A percentile compares a stretch with the other conserved stretches of the same genome.
These are phyloP conservation scores for Phyllotreta cruciferae DNA, from an alignment of 2,888 invertebrate species.

Conservation along the genomic window DNA sequence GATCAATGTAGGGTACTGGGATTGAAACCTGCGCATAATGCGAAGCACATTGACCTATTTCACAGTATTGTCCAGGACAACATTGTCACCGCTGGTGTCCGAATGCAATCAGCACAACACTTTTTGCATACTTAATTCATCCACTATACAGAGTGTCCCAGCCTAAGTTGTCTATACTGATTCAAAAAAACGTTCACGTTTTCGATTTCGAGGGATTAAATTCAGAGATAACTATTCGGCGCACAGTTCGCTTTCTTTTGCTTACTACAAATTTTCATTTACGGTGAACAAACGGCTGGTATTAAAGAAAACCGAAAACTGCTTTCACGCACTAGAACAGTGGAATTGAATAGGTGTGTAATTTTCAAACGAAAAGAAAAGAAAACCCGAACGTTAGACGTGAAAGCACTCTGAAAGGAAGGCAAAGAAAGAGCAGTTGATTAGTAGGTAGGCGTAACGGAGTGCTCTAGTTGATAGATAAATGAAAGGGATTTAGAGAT, in stretches of 20 bases:
- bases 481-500: constrained; percentile 12
- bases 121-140: background rate
- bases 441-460: constrained; percentile 39
- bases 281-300: background rate
- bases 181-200: too few species aligned
- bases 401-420: constrained; percentile 26
- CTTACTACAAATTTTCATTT: constrained; percentile 3
- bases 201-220: too few species aligned
- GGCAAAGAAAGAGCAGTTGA: constrained; percentile 39
- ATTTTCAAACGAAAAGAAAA: constrained; percentile 33
- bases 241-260: background rate
- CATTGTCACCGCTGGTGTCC: constrained; percentile 37
- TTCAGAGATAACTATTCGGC: background rate
- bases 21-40: constrained; percentile 56
- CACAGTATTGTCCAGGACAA: constrained; percentile 46
- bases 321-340: constrained; percentile 13
- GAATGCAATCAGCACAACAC: constrained; percentile 21
- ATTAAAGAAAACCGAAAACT: constrained; percentile 1
- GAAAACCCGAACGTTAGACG: constrained; percentile 34
- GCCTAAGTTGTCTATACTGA: too few species aligned
- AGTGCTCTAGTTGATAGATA: constrained; percentile 5
- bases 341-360: constrained; percentile 28
- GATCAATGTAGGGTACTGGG: constrained; percentile 55
- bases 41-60: constrained; percentile 52
- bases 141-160: too few species aligned